Evolutionary conservation across 2,797 vertebrate genomes (phyloP).

Genomic region (Lacerta bilineata): DNA sequence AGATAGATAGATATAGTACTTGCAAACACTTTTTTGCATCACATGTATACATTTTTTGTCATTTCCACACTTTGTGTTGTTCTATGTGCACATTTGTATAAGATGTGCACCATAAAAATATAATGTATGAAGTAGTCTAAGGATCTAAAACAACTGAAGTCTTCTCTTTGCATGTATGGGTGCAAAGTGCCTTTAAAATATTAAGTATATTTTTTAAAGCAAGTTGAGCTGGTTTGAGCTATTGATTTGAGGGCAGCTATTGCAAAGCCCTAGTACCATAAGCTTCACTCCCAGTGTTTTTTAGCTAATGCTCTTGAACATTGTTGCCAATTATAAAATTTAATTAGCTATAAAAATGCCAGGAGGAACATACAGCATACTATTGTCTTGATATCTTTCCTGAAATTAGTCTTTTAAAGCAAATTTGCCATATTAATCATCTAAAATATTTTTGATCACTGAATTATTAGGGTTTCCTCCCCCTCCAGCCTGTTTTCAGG

Average conservation of each 20-base stretch:
- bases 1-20: background rate
- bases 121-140: conserved; percentile 4
- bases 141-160: conserved; percentile 50
- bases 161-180: conserved; percentile 55
- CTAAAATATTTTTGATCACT: conserved; percentile 99
- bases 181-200: background rate
- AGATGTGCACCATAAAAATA: background rate
- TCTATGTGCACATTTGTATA: background rate
- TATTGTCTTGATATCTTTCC: conserved; percentile 99
- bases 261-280: conserved; percentile 68
- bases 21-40: background rate
- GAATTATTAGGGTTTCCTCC: conserved; percentile 90
- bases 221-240: conserved; percentile 75
- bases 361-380: conserved; percentile 91
- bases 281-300: conserved; percentile 85
- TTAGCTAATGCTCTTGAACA: conserved; percentile 84
- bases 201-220: conserved; percentile 7
- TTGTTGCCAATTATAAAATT: conserved; percentile 93
- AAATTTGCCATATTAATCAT: conserved; percentile 99
- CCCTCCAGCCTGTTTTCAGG: conserved; percentile 88
- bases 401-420: conserved; percentile 99
- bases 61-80: background rate
- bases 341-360: conserved; percentile 99
- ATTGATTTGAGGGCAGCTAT: conserved; percentile 76
- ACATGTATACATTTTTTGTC: conserved; percentile 5